Evolutionary conservation across 1,140 invertebrate genomes (phyloP), one percentile per base, ranked within the genome.

Genomic region (Eumaeus atala): DNA sequence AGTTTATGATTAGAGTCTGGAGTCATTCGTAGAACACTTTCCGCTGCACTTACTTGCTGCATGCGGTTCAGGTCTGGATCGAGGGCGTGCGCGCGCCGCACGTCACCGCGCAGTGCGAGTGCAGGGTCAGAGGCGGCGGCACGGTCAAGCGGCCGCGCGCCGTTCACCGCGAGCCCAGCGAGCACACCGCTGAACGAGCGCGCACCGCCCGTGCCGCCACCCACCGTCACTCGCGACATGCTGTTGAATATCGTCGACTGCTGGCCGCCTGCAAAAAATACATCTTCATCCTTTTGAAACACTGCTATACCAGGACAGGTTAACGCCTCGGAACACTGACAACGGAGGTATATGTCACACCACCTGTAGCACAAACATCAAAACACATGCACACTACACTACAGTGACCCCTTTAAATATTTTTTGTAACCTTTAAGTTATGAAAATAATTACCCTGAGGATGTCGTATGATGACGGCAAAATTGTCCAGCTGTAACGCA

Each of bases 221-320:
- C 97, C n/a, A 98, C 91, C 70, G 95, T 93, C 50, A 98, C 93
- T 16, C 92, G 92, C 9, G 95, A 95, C 89, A 97, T 96, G 68
- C 93, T 93, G 87, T 98, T 98, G 88, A 98, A 98, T 16, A 97
- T 94, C 47, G 92, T 93, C 48, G 96, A 90, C 68, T 97, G 96
- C 67, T 93, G 91, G 37, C 96, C 96, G 53, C 95, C 96, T 96
- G 72, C 7, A 77, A 76, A 9, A 10, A 1, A 2, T 16, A 37
- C 49, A 18, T 16, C n/a, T n/a, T n/a, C n/a, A n/a, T n/a, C n/a
- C n/a, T n/a, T n/a, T n/a, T n/a, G n/a, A n/a, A n/a, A n/a, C n/a
- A n/a, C n/a, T n/a, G n/a, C n/a, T n/a, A n/a, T n/a, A n/a, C n/a
- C n/a, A n/a, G n/a, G n/a, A n/a, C n/a, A n/a, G n/a, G n/a, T n/a